A percentile compares a stretch with the other conserved stretches of the same genome.
phyloP scores from a whole-genome alignment of 1,140 invertebrate genomes.

The Leptinotarsa undecemlineata region DNA sequence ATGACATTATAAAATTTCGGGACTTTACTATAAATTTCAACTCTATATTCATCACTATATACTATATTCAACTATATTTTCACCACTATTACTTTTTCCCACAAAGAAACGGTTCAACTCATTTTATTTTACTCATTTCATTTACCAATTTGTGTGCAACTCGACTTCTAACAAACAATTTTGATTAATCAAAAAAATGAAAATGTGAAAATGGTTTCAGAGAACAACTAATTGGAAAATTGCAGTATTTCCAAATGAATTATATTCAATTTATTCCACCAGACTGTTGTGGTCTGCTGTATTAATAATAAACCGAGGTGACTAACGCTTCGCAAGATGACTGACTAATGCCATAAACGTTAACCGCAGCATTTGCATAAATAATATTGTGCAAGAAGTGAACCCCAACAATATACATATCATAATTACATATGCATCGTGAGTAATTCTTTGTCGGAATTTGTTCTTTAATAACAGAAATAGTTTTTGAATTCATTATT shows the following conservation, averaged over 20 bases:
- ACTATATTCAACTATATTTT: too few relatives aligned
- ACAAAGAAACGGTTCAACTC: too few relatives aligned
- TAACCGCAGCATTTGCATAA: constrained; percentile 8
- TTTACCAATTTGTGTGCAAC: too few relatives aligned
- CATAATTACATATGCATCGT: not conserved
- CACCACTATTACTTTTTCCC: too few relatives aligned
- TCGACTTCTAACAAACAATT: too few relatives aligned
- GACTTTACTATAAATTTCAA: too few relatives aligned
- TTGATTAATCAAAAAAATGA: too few relatives aligned
- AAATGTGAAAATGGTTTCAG: too few relatives aligned
- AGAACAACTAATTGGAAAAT: constrained; percentile 7
- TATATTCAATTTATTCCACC: constrained; percentile 5
- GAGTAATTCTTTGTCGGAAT: not conserved
- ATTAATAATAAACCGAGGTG: constrained; percentile 12
- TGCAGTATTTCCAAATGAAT: constrained; percentile 4
- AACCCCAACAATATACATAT: not conserved
- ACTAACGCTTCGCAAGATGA: constrained; percentile 14
- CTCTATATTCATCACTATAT: too few relatives aligned
- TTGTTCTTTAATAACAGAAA: not conserved
- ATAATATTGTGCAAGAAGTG: constrained; percentile 18
- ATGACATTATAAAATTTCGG: too few relatives aligned
- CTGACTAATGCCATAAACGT: constrained; percentile 13
- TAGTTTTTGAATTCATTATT: too few relatives aligned
- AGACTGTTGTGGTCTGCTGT: not conserved
- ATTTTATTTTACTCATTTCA: too few relatives aligned